Evolutionary conservation across 2,797 vertebrate genomes (phyloP).

Genomic region (Danio choprae): DNA sequence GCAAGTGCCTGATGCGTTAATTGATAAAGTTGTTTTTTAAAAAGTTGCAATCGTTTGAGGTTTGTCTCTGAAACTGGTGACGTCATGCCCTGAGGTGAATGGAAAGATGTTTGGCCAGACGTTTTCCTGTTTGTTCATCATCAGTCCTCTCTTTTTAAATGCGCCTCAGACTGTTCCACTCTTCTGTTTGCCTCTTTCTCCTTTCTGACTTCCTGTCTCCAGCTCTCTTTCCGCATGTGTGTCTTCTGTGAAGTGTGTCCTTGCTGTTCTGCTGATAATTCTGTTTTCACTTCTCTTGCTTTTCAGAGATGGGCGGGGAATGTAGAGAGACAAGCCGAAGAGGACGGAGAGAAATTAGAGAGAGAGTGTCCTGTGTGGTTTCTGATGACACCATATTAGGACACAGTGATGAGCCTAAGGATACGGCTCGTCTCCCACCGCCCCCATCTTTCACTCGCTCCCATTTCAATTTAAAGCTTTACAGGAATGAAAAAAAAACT

Average conservation of each 20-base stretch:
- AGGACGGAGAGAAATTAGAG: neutral
- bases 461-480: conserved; percentile 17
- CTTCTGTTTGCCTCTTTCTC: neutral
- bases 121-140: conserved; percentile 44
- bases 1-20: neutral
- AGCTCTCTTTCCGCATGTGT: neutral
- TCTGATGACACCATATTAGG: conserved; percentile 83
- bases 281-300: conserved; percentile 16
- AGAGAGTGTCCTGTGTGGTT: conserved; percentile 59
- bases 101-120: conserved; percentile 3
- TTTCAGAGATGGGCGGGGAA: conserved; percentile 3
- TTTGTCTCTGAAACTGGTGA: neutral
- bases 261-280: conserved; percentile 31
- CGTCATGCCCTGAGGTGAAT: conserved; percentile 6
- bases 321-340: neutral
- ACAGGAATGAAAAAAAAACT: conserved; percentile 1
- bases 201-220: conserved; percentile 29
- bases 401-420: conserved; percentile 73
- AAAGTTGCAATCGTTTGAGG: neutral
- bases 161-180: conserved; percentile 25
- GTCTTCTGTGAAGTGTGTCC: neutral
- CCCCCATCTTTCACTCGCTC: conserved; percentile 20
- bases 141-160: conserved; percentile 22
- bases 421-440: conserved; percentile 47
- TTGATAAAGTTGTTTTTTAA: neutral